Percentiles rank a stretch among this genome's conserved stretches.
Evolutionary conservation across 2,888 invertebrate species (phyloP).

Genomic region (Spodoptera exigua): DNA sequence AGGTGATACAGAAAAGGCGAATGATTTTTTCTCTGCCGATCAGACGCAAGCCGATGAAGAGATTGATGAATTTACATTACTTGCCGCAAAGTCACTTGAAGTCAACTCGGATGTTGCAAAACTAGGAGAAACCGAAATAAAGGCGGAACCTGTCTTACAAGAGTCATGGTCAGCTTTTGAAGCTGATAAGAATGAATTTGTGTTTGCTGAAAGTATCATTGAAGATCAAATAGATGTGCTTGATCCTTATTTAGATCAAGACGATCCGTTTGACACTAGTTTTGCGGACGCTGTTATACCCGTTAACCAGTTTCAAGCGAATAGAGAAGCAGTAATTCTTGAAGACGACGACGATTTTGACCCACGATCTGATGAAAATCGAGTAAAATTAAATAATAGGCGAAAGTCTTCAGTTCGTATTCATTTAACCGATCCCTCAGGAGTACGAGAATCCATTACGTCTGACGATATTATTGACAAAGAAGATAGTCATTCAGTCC

Average conservation of each 20-base stretch:
- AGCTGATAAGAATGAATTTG: constrained; percentile 83
- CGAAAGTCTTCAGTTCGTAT: constrained; percentile 89
- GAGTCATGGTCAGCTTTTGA: constrained; percentile 92
- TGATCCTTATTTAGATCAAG: constrained; percentile 88
- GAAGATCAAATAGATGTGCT: constrained; percentile 84
- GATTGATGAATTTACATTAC: constrained; percentile 93
- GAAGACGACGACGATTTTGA: constrained; percentile 90
- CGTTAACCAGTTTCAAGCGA: constrained; percentile 72
- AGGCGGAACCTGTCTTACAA: constrained; percentile 81
- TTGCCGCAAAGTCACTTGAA: constrained; percentile 93
- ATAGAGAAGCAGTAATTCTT: constrained; percentile 78
- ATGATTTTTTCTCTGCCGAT: constrained; percentile 48
- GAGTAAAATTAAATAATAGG: constrained; percentile 77
- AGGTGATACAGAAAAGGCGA: constrained; percentile 56
- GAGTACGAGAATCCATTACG: constrained; percentile 89
- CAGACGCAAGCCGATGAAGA: constrained; percentile 83
- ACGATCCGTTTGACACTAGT: constrained; percentile 96
- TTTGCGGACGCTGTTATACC: constrained; percentile 94
- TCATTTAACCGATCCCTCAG: constrained; percentile 91
- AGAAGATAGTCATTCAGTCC: constrained; percentile 80
- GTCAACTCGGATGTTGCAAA: constrained; percentile 87
- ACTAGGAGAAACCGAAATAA: constrained; percentile 80
- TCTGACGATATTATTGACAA: constrained; percentile 84
- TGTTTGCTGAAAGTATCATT: constrained; percentile 82
- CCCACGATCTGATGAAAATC: constrained; percentile 90